Conservation (phyloP, 1,140 invertebrate species). For the Aporrectodea caliginosa region DNA sequence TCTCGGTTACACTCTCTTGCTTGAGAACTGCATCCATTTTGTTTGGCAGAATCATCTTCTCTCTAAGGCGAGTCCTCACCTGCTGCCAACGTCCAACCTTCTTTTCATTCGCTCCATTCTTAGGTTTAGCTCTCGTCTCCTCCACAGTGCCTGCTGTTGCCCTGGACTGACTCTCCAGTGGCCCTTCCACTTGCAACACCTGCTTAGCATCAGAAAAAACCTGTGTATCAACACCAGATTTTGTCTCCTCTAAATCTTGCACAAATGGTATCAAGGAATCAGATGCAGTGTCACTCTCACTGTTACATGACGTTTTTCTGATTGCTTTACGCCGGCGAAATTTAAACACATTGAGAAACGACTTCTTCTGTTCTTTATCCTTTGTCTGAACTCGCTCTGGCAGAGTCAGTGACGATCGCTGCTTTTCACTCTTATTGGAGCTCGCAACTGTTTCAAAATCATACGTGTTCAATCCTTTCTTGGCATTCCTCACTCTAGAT, state of each 20-base stretch:
- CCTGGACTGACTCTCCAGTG: background rate
- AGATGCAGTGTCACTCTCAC: background rate
- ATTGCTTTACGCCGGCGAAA: background rate
- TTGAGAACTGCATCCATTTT: background rate
- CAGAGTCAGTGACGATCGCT: background rate
- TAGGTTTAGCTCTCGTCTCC: background rate
- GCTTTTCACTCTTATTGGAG: background rate
- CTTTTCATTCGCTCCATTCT: background rate
- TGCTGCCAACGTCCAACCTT: background rate
- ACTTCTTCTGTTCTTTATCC: background rate
- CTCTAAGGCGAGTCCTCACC: background rate
- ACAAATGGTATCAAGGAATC: background rate
- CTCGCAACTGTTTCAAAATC: background rate
- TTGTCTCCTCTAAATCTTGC: background rate
- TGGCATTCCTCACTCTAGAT: background rate
- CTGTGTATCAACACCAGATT: background rate
- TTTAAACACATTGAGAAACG: background rate
- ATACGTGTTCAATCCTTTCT: background rate
- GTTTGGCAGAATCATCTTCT: background rate
- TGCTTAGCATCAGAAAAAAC: background rate
- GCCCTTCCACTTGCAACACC: background rate
- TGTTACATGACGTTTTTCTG: background rate
- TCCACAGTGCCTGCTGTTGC: background rate
- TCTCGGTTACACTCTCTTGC: background rate
- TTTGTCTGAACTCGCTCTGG: too few relatives aligned